Conservation (phyloP, 2,888 invertebrate species). For the Odontothrips loti region DNA sequence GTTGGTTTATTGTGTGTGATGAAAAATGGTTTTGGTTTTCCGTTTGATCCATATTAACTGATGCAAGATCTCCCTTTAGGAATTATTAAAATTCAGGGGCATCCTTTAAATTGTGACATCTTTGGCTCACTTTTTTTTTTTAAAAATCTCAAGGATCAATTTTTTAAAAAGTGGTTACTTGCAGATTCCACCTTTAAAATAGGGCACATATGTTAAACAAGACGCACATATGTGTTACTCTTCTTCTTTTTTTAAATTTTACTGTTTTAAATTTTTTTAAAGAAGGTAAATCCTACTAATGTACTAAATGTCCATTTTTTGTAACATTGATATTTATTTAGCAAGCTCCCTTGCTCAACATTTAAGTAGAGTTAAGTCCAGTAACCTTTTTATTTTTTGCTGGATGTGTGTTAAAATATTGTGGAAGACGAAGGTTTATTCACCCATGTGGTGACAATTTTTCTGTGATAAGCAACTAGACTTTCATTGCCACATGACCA, state of each 20-base stretch:
- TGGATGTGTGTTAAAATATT: neutral
- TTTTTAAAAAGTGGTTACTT: neutral
- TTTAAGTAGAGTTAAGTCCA: neutral
- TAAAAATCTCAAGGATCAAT: neutral
- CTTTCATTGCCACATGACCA: neutral
- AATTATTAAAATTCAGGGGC: neutral
- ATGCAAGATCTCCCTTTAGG: neutral
- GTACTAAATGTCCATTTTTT: neutral
- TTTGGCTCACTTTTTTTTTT: neutral
- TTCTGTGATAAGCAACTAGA: slow-evolving; percentile 14
- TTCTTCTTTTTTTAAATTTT: neutral
- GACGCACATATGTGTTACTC: too few species aligned
- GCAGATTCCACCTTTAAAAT: too few species aligned
- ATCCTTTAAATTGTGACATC: neutral
- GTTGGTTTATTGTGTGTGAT: slow-evolving; percentile 3
- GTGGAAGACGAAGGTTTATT: neutral
- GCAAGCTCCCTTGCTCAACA: neutral
- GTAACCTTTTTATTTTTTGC: neutral
- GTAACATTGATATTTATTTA: neutral
- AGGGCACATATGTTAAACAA: neutral
- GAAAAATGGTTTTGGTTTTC: neutral
- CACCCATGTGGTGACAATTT: neutral
- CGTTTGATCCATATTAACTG: neutral
- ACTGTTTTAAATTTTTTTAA: neutral
- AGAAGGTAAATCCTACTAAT: neutral